Evolutionary conservation across 2,888 invertebrate species (phyloP), one percentile per base, ranked within the genome.

Genomic region (Dinocampus coccinellae): DNA sequence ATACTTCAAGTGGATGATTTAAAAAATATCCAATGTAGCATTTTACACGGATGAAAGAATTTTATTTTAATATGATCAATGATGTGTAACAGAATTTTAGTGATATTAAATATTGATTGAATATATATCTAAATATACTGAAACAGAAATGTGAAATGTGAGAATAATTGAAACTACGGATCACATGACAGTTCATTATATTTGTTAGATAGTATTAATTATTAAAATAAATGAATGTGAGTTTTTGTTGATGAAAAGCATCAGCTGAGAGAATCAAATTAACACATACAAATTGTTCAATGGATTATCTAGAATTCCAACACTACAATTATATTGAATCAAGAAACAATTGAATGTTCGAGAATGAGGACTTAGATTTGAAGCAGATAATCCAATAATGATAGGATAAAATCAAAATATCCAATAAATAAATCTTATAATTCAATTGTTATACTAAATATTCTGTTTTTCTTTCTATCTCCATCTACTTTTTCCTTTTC

Each of bases 301-400:
- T 39, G 39, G 52, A 36, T 57, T 36, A 20, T n/a, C 29, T 13
- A 16, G 29, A 13, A 60, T 68, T 47, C 55, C 22, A 36, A 11
- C 55, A 55, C 26, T 70, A 57, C 70, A 73, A 73, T 75, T 70
- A 76, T 76, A 70, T 76, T 76, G 65, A 75, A 77, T 76, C 72
- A 65, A 76, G 68, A 69, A 60, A 68, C 64, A 65, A 76, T 75
- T 73, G 69, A 52, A 74, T 63, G 62, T 9, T 22, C 47, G 75
- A 69, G 69, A 9, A 10, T 36, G 53, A 69, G 71, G 47, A 20
- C 4, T 66, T 72, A 73, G 58, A 72, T 73, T 47, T 53, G 42
- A 58, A 52, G 13, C 16, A 65, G 67, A 73, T 72, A 76, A 76
- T 76, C n/a, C 75, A 73, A 75, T 77, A 73, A 72, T 70, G 66